These are phyloP conservation scores for Malacoctenus gilli DNA, from an alignment of 2,797 vertebrate species.

Conservation along the genomic window DNA sequence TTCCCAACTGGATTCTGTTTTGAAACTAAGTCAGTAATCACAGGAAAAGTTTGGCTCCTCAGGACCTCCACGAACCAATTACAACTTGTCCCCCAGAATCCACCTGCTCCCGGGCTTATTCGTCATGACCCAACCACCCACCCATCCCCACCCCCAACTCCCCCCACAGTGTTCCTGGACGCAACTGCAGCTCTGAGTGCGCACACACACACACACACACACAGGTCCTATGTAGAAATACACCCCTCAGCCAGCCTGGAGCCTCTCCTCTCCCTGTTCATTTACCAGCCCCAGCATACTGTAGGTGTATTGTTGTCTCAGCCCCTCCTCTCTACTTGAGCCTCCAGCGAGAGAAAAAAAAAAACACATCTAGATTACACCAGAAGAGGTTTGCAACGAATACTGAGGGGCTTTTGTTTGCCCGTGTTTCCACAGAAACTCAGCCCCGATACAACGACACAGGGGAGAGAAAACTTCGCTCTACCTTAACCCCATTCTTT, in stretches of 20 bases:
- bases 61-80: slow-evolving; percentile 43
- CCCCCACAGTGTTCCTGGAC: slow-evolving; percentile 27
- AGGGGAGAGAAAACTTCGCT: slow-evolving; percentile 68
- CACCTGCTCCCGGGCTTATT: slow-evolving; percentile 52
- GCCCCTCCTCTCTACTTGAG: slow-evolving; percentile 60
- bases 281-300: slow-evolving; percentile 46
- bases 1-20: slow-evolving; percentile 37
- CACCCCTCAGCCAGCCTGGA: slow-evolving; percentile 33
- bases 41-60: slow-evolving; percentile 30
- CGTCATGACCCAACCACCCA: slow-evolving; percentile 52
- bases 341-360: slow-evolving; percentile 73
- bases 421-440: slow-evolving; percentile 81
- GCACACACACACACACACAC: slow-evolving; percentile 33
- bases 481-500: slow-evolving; percentile 52
- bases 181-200: slow-evolving; percentile 40
- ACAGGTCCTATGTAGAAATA: slow-evolving; percentile 25
- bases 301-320: slow-evolving; percentile 59
- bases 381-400: slow-evolving; percentile 64
- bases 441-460: slow-evolving; percentile 64
- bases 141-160: no score
- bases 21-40: slow-evolving; percentile 26
- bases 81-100: slow-evolving; percentile 39
- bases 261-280: slow-evolving; percentile 40
- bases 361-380: slow-evolving; percentile 79
- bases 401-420: slow-evolving; percentile 84